Evolutionary conservation across 2,113 vertebrate species (phyloP).

Genomic region (Pitta sordida): DNA sequence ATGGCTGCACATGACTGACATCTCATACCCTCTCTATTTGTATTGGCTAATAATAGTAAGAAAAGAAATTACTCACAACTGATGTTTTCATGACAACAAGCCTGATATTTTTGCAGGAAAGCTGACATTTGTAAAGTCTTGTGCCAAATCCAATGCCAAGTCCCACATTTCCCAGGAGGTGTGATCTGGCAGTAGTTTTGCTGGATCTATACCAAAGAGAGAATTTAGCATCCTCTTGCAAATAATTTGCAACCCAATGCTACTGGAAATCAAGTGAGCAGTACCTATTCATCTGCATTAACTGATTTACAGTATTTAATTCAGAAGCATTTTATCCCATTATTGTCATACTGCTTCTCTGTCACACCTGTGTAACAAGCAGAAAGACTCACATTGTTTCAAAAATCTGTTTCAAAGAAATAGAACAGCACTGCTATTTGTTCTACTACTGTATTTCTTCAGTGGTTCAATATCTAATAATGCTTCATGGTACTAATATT

Average conservation of each 20-base stretch:
- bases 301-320: not conserved
- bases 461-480: not conserved
- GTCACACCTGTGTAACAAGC: not conserved
- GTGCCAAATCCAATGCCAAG: conserved; percentile 27
- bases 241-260: not conserved
- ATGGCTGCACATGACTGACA: not conserved
- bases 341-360: not conserved
- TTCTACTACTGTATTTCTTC: not conserved
- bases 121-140: not conserved
- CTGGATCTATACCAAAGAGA: not conserved
- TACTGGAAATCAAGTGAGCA: not conserved
- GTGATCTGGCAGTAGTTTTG: not conserved
- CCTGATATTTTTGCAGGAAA: conserved; percentile 18
- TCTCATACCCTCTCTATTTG: conserved; percentile 1
- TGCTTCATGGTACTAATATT: not conserved
- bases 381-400: not conserved
- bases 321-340: not conserved
- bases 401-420: not conserved
- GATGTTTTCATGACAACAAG: conserved; percentile 30
- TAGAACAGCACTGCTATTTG: not conserved
- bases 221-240: not conserved
- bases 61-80: conserved; percentile 44
- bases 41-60: conserved; percentile 25
- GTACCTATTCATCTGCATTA: not conserved
- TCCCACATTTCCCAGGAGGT: not conserved